phyloP scores from a whole-genome alignment of 2,797 vertebrate genomes.

The Enteromius trimaculatus region DNA sequence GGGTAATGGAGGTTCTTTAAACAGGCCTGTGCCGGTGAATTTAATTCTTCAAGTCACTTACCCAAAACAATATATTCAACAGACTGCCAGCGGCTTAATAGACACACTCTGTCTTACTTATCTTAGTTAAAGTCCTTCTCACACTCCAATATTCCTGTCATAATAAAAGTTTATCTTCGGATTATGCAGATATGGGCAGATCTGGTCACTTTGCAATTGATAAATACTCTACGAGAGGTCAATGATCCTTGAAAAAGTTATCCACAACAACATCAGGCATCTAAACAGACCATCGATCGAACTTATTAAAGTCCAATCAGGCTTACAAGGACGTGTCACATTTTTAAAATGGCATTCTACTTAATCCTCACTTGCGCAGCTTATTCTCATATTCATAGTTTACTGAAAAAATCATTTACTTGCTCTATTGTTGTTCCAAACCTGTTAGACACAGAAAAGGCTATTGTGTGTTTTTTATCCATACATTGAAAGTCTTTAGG shows the following conservation, averaged over 20 bases:
- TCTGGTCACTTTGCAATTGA: conserved; percentile 1
- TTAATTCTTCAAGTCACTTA: conserved; percentile 46
- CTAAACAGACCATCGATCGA: not conserved
- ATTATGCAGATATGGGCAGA: conserved; percentile 2
- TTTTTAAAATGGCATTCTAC: conserved; percentile 1
- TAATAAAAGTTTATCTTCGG: conserved; percentile 67
- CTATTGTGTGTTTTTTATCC: not conserved
- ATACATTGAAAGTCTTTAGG: not conserved
- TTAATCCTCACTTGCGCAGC: not conserved
- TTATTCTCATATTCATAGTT: not conserved
- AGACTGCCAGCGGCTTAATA: conserved; percentile 70
- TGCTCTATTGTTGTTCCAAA: not conserved
- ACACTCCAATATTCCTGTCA: conserved; percentile 69
- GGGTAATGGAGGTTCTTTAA: conserved; percentile 42
- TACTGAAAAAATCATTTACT: not conserved
- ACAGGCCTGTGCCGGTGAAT: conserved; percentile 42
- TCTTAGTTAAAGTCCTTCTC: conserved; percentile 64
- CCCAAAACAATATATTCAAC: conserved; percentile 57
- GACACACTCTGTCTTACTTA: conserved; percentile 69
- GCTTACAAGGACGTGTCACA: not conserved
- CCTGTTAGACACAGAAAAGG: not conserved
- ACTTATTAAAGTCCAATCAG: conserved; percentile 6
- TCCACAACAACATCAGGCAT: not conserved
- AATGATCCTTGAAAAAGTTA: not conserved
- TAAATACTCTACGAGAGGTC: not conserved